Conservation (phyloP, 2,797 vertebrate genomes). For the Syngnathus acus region DNA sequence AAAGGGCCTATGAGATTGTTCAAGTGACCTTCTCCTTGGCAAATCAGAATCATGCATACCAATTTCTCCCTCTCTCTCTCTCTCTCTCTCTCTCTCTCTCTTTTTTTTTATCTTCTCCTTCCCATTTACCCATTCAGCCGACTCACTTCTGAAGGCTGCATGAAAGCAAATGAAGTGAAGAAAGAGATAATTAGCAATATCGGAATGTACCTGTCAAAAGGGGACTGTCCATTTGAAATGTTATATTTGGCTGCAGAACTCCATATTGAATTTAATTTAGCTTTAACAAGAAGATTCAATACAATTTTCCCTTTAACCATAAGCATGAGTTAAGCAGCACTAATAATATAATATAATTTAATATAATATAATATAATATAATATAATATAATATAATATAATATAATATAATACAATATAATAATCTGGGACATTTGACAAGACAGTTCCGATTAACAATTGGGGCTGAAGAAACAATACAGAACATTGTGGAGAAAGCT, state of each 20-base stretch:
- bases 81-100: slow-evolving; percentile 17
- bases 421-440: too few relatives aligned
- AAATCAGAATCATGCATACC: slow-evolving; percentile 58
- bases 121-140: slow-evolving; percentile 50
- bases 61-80: slow-evolving; percentile 42
- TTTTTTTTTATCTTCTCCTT: slow-evolving; percentile 8
- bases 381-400: too few relatives aligned
- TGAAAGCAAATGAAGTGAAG: slow-evolving; percentile 58
- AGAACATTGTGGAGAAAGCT: too few relatives aligned
- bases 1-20: slow-evolving; percentile 59
- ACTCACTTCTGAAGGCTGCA: slow-evolving; percentile 55
- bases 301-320: slow-evolving; percentile 43
- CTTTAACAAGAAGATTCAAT: slow-evolving; percentile 54
- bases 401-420: too few relatives aligned
- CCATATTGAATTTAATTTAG: slow-evolving; percentile 56
- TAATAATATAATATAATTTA: too few relatives aligned
- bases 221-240: slow-evolving; percentile 56
- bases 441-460: too few relatives aligned
- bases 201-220: slow-evolving; percentile 53
- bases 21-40: slow-evolving; percentile 65
- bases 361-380: too few relatives aligned
- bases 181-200: slow-evolving; percentile 62
- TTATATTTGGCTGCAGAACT: slow-evolving; percentile 50
- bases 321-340: slow-evolving; percentile 59
- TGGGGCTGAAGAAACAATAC: too few relatives aligned